Base-by-base conservation (phyloP, 2,797 vertebrate species). In the Nothura maculosa region DNA sequence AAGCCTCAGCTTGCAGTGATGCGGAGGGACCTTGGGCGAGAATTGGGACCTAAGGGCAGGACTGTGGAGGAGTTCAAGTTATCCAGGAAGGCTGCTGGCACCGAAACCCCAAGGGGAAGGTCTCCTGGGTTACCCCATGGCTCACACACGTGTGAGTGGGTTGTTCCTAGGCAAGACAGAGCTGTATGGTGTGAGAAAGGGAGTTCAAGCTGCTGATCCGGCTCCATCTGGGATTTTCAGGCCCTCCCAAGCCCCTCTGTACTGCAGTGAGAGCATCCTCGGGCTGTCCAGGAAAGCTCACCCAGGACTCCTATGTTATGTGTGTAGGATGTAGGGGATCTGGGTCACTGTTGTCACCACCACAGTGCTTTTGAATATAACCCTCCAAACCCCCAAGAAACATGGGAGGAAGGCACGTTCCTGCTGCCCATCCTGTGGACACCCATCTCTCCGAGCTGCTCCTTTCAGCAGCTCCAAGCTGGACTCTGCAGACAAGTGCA, bases 101-200 rank as follows among this genome's bases (percentile, higher is more conserved):
- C 32, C 13, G 74, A 54, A 63, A 24, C 34, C 34, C 25, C 1
- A 2, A 20, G n/a, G 28, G 20, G 19, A 48, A 27, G 27, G 45
- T 25, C 16, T 27, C 43, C n/a, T 24, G 21, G 28, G 40, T 42
- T 62, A 16, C 25, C 25, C 54, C 18, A 5, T 75, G 36, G 69
- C 50, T 69, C 74, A 34, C 2, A 0, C 1, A 0, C 2, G 0
- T 0, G 7, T 40, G 25, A 17, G 36, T 0, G 0, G 48, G 34
- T 8, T 72, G 30, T 40, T 85, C 45, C 19, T 74, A 84, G 80
- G 9, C 27, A 47, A 30, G 40, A 25, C 20, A 5, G 20, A n/a
- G 34, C 73, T 72, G 10, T 40, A 57, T 18, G 28, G 24, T 20
- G 61, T 85, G 67, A 54, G 34, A 47, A 78, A 76, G n/a, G n/a